Base-by-base conservation (phyloP, 2,113 vertebrate genomes). In the Carollia perspicillata region DNA sequence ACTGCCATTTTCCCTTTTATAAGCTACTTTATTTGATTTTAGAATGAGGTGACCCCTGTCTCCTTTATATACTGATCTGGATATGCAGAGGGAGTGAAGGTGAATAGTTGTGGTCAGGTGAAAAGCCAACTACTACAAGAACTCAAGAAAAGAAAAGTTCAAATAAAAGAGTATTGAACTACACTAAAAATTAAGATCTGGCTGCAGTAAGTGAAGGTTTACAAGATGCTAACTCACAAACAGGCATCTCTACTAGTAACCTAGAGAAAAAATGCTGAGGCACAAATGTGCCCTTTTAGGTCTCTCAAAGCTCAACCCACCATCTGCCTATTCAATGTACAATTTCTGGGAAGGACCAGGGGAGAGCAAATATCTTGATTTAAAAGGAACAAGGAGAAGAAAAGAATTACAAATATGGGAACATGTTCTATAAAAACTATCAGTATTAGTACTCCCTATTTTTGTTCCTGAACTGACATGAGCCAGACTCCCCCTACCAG, bases 401-500 rank as follows among this genome's bases (percentile, higher is more conserved):
- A 89, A 83, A 97, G 22, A 33, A 83, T 95, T 78, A 89, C 74
- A 97, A 93, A 81, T 90, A 91, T 78, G 65, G 74, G 44, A 47
- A 92, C 8, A 92, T 14, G 1, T 55, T 95, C 69, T 96, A 84
- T 95, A 96, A 96, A 96, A 97, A 55, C 11, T 90, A 28, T 89
- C 79, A 28, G 71, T 98, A 96, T 96, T 87, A 96, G 55, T 74
- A 7, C 26, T 96, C 75, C 49, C 74, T 97, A 87, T 87, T 94
- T 94, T 97, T 96, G 94, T 92, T 90, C 78, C 89, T 97, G n/a
- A 96, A 96, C 49, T 78, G 89, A 84, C 69, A 87, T 97, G 93
- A 95, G 65, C 96, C 94, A 94, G 75, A 93, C 71, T 93, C 74
- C 40, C 23, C 80, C 63, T 55, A 94, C 40, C 53, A 96, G 40